phyloP scores from a whole-genome alignment of 2,113 vertebrate species.

The Cinclus mexicanus region DNA sequence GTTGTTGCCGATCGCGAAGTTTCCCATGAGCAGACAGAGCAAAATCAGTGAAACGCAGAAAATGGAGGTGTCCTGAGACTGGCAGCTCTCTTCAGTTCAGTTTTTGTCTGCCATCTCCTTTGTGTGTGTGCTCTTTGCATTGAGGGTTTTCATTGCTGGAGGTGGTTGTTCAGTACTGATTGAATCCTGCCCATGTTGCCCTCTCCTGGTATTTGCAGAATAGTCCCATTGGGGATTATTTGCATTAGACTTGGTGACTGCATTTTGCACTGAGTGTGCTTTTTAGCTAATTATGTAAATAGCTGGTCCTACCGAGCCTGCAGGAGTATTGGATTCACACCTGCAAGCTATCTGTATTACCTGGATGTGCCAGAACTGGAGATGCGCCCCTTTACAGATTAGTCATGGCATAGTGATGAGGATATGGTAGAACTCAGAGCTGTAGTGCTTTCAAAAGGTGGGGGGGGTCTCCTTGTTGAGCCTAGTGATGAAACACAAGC shows the following conservation, averaged over 20 bases:
- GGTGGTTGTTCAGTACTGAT: too few species aligned
- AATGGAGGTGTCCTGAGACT: not conserved
- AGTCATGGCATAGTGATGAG: rapidly evolving
- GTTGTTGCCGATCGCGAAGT: not conserved
- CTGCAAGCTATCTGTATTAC: not conserved
- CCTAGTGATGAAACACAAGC: not conserved
- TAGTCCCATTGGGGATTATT: not conserved
- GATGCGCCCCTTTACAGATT: not conserved
- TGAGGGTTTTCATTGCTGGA: not conserved
- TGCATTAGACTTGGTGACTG: not conserved
- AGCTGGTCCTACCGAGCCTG: rapidly evolving
- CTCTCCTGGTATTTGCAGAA: not conserved
- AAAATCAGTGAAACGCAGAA: not conserved
- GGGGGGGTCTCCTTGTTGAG: rapidly evolving
- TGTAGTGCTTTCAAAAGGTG: too few species aligned
- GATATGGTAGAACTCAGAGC: not conserved
- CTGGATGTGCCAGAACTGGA: not conserved
- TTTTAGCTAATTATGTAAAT: not conserved
- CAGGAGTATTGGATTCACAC: not conserved
- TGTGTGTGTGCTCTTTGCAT: not conserved
- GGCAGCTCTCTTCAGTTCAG: not conserved
- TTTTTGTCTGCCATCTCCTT: not conserved
- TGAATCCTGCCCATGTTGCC: not conserved
- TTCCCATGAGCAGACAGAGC: not conserved
- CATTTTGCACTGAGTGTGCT: not conserved